phyloP scores from a whole-genome alignment of 1,140 invertebrate genomes.

The Apolygus lucorum region DNA sequence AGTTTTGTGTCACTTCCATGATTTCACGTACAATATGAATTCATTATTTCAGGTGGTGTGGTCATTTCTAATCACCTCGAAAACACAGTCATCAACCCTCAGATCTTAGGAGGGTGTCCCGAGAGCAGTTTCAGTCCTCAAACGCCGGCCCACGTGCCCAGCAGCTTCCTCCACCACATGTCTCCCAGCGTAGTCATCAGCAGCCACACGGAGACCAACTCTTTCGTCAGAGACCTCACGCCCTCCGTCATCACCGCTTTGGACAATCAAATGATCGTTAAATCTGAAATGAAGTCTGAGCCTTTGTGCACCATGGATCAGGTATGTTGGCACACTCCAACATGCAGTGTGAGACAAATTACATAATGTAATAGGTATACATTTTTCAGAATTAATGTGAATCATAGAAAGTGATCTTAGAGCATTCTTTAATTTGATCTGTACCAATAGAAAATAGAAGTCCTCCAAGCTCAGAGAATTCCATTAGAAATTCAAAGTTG shows the following conservation, averaged over 20 bases:
- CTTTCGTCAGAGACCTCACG: slow-evolving; percentile 11
- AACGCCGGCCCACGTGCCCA: no score
- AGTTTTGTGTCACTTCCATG: no score
- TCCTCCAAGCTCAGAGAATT: no score
- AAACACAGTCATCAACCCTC: slow-evolving; percentile 23
- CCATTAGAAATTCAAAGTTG: no score
- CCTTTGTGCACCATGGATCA: slow-evolving; percentile 20
- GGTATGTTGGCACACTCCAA: slow-evolving; percentile 6
- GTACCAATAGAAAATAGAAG: no score
- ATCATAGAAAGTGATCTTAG: no score
- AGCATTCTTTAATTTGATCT: no score
- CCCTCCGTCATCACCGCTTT: neutral
- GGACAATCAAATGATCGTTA: slow-evolving; percentile 5
- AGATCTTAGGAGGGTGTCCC: slow-evolving; percentile 9
- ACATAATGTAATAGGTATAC: no score
- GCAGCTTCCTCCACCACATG: slow-evolving; percentile 19
- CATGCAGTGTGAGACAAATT: neutral
- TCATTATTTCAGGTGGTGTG: neutral
- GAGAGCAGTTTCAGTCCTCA: slow-evolving; percentile 5
- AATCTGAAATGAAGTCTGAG: slow-evolving; percentile 22
- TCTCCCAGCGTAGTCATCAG: slow-evolving; percentile 25
- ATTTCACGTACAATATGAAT: no score
- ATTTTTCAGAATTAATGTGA: no score
- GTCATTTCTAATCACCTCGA: slow-evolving; percentile 18
- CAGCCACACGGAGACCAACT: slow-evolving; percentile 25